Conservation (phyloP, 2,888 invertebrate genomes). For the Mythimna lalbum region DNA sequence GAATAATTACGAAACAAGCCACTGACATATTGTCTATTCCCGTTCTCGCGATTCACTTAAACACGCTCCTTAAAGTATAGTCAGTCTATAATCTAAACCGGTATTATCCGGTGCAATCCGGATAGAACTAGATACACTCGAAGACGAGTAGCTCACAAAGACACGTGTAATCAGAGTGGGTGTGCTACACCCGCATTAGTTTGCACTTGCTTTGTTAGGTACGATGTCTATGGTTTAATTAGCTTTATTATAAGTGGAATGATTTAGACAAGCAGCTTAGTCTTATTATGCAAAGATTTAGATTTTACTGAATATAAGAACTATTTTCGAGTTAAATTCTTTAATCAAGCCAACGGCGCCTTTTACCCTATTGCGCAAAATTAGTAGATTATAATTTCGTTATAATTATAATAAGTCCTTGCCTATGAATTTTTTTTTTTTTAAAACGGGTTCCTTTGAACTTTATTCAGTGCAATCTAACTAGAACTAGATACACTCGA, state of each 20-base stretch:
- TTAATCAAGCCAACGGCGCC: too few relatives aligned
- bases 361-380: too few relatives aligned
- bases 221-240: background rate
- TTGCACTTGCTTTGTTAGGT: constrained; percentile 5
- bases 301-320: background rate
- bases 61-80: constrained; percentile 1
- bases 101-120: constrained; percentile 21
- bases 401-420: too few relatives aligned
- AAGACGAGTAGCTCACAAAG: constrained; percentile 42
- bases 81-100: constrained; percentile 32
- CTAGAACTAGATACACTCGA: constrained; percentile 21
- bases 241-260: constrained; percentile 1
- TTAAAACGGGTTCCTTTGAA: too few relatives aligned
- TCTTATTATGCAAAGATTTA: background rate
- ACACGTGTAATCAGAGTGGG: constrained; percentile 40
- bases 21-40: background rate
- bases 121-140: constrained; percentile 23
- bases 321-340: background rate
- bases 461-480: constrained; percentile 18
- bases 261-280: constrained; percentile 11
- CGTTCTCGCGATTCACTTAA: background rate
- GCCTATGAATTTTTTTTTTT: too few relatives aligned
- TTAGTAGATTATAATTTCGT: too few relatives aligned
- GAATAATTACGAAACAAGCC: too few relatives aligned
- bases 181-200: constrained; percentile 45